A percentile compares a stretch with the other conserved stretches of the same genome.
Conservation (phyloP, 2,888 invertebrate genomes). For the Notodonta ziczac region DNA sequence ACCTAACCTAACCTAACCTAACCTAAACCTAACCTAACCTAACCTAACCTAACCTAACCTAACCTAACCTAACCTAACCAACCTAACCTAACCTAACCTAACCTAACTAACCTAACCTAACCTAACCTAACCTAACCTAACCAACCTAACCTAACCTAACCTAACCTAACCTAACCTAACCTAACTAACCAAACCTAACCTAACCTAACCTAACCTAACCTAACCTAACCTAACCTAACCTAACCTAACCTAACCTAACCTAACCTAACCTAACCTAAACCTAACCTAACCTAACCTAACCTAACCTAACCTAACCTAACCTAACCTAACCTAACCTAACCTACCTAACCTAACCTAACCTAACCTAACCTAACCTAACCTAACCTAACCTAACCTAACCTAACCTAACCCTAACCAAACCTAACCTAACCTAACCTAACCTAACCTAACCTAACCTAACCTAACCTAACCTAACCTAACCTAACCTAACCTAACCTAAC, state of each 20-base stretch:
- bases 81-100: conserved; percentile 25
- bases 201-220: conserved; percentile 29
- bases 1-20: conserved; percentile 21
- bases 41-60: conserved; percentile 25
- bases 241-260: conserved; percentile 24
- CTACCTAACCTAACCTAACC: conserved; percentile 28
- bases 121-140: conserved; percentile 25
- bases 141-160: conserved; percentile 29
- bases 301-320: conserved; percentile 21
- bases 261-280: conserved; percentile 34
- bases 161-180: conserved; percentile 27
- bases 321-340: conserved; percentile 27
- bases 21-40: conserved; percentile 25
- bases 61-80: conserved; percentile 22
- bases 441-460: conserved; percentile 30
- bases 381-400: conserved; percentile 28
- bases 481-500: conserved; percentile 28
- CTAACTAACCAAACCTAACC: conserved; percentile 30
- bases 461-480: conserved; percentile 29
- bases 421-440: conserved; percentile 34
- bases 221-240: conserved; percentile 23
- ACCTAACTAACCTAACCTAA: conserved; percentile 29
- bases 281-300: conserved; percentile 34
- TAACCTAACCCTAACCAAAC: conserved; percentile 33
- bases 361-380: conserved; percentile 26